Evolutionary conservation across 2,888 invertebrate genomes (phyloP), one percentile per base, ranked within the genome.

Genomic region (Caenorhabditis sinica): DNA sequence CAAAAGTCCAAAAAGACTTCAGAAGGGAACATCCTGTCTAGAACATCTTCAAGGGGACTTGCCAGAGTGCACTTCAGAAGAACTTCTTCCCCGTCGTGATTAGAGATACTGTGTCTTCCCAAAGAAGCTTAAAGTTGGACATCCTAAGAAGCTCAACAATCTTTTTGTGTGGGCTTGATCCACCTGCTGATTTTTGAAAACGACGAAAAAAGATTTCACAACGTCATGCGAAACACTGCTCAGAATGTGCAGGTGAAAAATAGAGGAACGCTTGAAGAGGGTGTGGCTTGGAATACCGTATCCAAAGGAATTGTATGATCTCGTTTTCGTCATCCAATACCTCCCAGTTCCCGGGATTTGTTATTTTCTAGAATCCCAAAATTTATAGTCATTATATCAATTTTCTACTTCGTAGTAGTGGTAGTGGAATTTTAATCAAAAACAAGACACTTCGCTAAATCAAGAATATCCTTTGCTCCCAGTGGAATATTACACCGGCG

Each of bases 141-240:
- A 40, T 40, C 40, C 40, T 49, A 49, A 49, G 20, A 13, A 25
- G 13, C 23, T 28, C 28, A 56, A 28, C 56, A 28, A 13, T 56
- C 28, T 56, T 11, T 25, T 63, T 43, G 40, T 63, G 43, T 43
- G 40, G 61, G 63, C 63, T 25, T 25, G 13, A 15, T 56, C 40
- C 63, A 63, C 63, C 63, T 63, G 63, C 63, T 43, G 43, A 63
- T 61, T 63, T 63, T 43, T 56, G 56, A 56, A 56, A 56, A 15
- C 49, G 25, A 28, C 25, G 15, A 36, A 63, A 63, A 23, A 25
- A 23, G 43, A 63, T 40, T 63, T 23, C 58, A 58, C 40, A 13
- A 23, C 63, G 63, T 63, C 63, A 63, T 63, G 6, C 17, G 17
- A 63, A 56, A 56, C 25, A 25, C 15, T 15, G 5, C 11, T 56